Base-by-base conservation (phyloP, 37 sponge, comb jelly and placozoan species). In the Cladorhizidae sp. region DNA sequence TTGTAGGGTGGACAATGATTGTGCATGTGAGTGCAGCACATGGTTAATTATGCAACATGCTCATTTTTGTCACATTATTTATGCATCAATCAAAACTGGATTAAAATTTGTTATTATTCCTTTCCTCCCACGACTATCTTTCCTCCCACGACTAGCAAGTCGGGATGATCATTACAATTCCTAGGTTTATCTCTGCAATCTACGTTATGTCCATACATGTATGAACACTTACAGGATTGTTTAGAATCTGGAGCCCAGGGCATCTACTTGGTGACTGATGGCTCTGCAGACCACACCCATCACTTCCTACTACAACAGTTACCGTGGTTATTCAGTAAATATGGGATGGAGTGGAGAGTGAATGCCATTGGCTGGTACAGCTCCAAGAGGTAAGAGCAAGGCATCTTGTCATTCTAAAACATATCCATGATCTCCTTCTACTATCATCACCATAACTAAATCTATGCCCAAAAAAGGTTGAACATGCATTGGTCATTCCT, bases 241-340 rank as follows among this genome's bases (percentile, higher is more conserved):
- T 37, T 82, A 2, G 3, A 64, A 15, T 82, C 54, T n/a, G 83
- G 74, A 42, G 83, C 62, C 41, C 18, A 21, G 11, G 76, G 78
- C 20, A 77, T 85, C 38, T 85, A 85, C 42, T 49, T 85, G 37
- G 57, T 85, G 14, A 70, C 85, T 29, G 78, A 76, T 85, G 85
- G 85, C 15, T 1, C 59, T 20, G 43, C 77, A 40, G 62, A 76
- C n/a, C 77, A 70, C 85, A 85, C 85, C 14, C 77, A 76, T 33
- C 50, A 76, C 1, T 85, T 77, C 57, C 78, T 85, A 2, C 85
- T 85, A 0, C 69, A 56, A 29, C 85, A 85, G 57, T 0, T 85
- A 6, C 70, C 85, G 3, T 25, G 5, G 51, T 40, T 85, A 35
- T 3, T 51, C 51, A 28, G 39, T 1, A 23, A 35, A 39, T 77